Evolutionary conservation across 2,888 invertebrate genomes (phyloP).

Genomic region (Calameuta idolon): DNA sequence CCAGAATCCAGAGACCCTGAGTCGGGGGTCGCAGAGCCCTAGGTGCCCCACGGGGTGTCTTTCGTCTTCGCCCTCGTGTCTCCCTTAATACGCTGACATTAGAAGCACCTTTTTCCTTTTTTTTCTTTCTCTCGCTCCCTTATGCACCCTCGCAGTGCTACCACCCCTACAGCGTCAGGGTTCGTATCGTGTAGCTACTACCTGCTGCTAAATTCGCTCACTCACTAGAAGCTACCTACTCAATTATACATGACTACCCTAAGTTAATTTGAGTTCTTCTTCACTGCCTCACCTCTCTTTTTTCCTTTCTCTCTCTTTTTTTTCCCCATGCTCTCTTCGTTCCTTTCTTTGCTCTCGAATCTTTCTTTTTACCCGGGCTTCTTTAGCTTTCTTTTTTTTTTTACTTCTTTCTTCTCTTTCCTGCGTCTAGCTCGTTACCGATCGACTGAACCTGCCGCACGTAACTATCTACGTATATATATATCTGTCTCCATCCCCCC

Average conservation of each 20-base stretch:
- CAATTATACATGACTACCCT: conserved; percentile 22
- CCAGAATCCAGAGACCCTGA: not conserved
- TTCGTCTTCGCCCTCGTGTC: not conserved
- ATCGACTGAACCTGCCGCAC: not conserved
- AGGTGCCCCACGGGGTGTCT: not conserved
- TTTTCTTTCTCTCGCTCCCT: not conserved
- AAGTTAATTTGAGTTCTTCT: not conserved
- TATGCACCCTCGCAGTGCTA: not conserved
- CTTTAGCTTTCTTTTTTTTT: not conserved
- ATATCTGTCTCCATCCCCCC: not conserved
- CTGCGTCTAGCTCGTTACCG: not conserved
- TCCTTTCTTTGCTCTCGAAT: not conserved
- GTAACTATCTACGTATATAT: not conserved
- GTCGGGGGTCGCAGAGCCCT: not conserved
- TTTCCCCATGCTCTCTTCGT: not conserved
- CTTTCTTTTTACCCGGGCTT: not conserved
- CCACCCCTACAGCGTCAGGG: not conserved
- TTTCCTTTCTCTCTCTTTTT: not conserved
- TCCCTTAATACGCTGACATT: not conserved
- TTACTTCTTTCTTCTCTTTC: not conserved
- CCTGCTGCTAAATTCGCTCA: not conserved
- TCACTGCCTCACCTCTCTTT: not conserved
- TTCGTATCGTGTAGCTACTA: not conserved
- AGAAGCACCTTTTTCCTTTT: not conserved
- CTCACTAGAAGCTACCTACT: conserved; percentile 3